Evolutionary conservation across 2,113 vertebrate species (phyloP).

Genomic region (Callipepla californica): DNA sequence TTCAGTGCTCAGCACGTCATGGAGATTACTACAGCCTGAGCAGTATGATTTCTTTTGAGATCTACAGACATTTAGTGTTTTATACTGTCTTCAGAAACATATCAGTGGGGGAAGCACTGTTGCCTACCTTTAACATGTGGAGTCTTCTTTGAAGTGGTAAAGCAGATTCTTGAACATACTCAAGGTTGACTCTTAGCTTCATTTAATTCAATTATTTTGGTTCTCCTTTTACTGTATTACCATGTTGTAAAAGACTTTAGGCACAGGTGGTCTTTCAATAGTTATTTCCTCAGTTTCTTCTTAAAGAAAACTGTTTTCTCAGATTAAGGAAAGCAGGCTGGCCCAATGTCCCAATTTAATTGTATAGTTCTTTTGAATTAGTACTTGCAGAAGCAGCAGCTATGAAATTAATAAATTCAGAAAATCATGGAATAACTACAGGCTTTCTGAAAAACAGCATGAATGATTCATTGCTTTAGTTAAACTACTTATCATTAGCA

Average conservation of each 20-base stretch:
- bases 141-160: background rate
- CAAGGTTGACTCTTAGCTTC: background rate
- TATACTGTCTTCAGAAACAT: background rate
- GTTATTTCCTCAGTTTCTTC: background rate
- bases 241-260: background rate
- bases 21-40: background rate
- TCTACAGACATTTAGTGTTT: background rate
- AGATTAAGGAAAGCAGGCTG: background rate
- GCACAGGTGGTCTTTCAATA: background rate
- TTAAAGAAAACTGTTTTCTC: background rate
- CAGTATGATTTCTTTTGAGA: background rate
- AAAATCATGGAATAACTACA: constrained; percentile 54
- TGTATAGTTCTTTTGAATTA: constrained; percentile 16
- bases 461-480: constrained; percentile 70
- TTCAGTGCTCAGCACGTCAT: background rate
- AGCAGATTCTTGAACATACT: background rate
- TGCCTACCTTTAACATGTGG: background rate
- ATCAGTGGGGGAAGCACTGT: background rate
- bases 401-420: constrained; percentile 56
- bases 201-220: background rate
- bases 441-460: constrained; percentile 45
- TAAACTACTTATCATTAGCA: constrained; percentile 62
- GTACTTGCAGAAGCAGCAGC: background rate
- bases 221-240: background rate
- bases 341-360: background rate